Evolutionary conservation across 2,113 vertebrate genomes (phyloP), one percentile per base, ranked within the genome.

Genomic region (Alces alces): DNA sequence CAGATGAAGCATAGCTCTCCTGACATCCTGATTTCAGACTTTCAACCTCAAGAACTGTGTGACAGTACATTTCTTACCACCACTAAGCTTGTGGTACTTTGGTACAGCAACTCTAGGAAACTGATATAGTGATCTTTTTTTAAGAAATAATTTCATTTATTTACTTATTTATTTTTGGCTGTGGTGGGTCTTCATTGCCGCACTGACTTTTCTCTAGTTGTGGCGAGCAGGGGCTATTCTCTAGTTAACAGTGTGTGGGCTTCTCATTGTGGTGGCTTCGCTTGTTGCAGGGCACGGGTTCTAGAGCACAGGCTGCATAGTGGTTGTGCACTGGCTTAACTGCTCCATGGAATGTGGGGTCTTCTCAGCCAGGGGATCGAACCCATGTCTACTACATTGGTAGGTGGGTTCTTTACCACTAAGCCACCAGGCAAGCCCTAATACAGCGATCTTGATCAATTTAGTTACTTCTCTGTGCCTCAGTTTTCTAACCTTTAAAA

Each of bases 401-500:
- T 14, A 43, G 70, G 36, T 43, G 23, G 70, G 43, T 76, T 76
- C 70, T 43, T 39, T 43, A 76, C 36, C 36, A 76, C 36, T 43
- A 39, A 43, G 36, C 23, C 23, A 43, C 36, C 36, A 76, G 36
- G 70, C 21, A 76, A 76, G 36, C 21, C 23, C 70, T 76, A 27
- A 43, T 43, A 27, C 1, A 43, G 36, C 0, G 6, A 76, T 43
- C 11, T 27, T 27, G 21, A 89, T 66, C 45, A 66, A 85, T n/a
- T 83, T 73, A n/a, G 30, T 64, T 79, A 91, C 28, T 39, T 96
- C 57, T 36, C 14, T 36, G 43, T 92, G 23, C 54, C 73, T 86
- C 73, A 36, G 30, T 57, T 76, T 92, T 76, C 61, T 89, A 45
- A 55, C n/a, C 27, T 78, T 91, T 66, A 96, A 98, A 89, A 83